Conservation (phyloP, 1,140 invertebrate genomes). For the Chrysopa pallens region DNA sequence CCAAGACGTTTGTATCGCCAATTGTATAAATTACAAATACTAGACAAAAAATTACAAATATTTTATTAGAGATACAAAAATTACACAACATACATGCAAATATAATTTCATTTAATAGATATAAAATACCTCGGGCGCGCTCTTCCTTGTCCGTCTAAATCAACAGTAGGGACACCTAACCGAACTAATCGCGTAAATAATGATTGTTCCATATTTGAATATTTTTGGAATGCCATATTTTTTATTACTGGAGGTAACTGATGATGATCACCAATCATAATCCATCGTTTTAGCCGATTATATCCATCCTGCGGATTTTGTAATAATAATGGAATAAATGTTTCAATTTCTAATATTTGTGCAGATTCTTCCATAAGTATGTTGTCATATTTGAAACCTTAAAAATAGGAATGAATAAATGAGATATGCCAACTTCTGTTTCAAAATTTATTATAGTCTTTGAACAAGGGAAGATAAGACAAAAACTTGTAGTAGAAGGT, state of each 20-base stretch:
- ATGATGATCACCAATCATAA: slow-evolving; percentile 99
- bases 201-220: slow-evolving; percentile 99
- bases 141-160: slow-evolving; percentile 94
- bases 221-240: slow-evolving; percentile 99
- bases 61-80: too few relatives aligned
- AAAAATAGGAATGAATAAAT: neutral
- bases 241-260: slow-evolving; percentile 98
- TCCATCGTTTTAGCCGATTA: slow-evolving; percentile 95
- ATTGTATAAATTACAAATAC: slow-evolving; percentile 88
- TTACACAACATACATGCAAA: too few relatives aligned
- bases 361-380: slow-evolving; percentile 99
- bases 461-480: neutral
- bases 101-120: too few relatives aligned
- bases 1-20: slow-evolving; percentile 95
- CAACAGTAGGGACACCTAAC: slow-evolving; percentile 89
- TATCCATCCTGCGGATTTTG: slow-evolving; percentile 95
- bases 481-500: neutral
- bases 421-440: too few relatives aligned
- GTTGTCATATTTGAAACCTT: slow-evolving; percentile 92
- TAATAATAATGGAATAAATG: slow-evolving; percentile 92
- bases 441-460: too few relatives aligned
- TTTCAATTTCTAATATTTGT: slow-evolving; percentile 98
- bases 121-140: slow-evolving; percentile 53
- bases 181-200: slow-evolving; percentile 92
- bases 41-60: slow-evolving; percentile 22